Conservation (phyloP, 2,113 vertebrate species). For the Macrotus californicus region DNA sequence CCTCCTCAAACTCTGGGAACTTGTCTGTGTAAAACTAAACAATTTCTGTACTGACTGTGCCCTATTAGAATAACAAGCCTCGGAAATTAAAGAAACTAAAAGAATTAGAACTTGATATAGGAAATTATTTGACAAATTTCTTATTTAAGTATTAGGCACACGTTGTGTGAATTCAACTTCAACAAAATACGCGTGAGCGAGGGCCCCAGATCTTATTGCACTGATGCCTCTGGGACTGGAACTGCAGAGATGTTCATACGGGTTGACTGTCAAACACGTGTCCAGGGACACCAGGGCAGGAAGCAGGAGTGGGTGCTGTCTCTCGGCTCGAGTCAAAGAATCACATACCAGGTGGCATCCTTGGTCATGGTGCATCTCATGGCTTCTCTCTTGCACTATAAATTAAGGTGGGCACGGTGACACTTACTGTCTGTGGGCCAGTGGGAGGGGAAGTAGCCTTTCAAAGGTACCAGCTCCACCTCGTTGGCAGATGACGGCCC, state of each 20-base stretch:
- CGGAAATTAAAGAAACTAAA: background rate
- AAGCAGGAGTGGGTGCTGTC: background rate
- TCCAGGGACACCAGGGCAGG: background rate
- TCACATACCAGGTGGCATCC: background rate
- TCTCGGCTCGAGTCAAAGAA: background rate
- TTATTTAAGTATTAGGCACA: background rate
- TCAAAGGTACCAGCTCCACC: constrained; percentile 81
- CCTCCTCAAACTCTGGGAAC: constrained; percentile 1
- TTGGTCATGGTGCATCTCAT: background rate
- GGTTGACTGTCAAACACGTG: background rate
- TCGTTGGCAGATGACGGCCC: constrained; percentile 82
- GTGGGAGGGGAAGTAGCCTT: constrained; percentile 82
- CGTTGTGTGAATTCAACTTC: background rate
- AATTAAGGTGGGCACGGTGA: background rate
- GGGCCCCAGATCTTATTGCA: background rate
- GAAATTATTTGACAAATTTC: constrained; percentile 20
- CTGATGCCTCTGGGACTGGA: background rate
- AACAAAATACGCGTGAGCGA: background rate
- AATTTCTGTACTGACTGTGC: background rate
- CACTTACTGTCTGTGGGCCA: constrained; percentile 81
- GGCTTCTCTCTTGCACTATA: background rate
- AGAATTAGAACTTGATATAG: constrained; percentile 1
- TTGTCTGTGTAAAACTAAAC: background rate
- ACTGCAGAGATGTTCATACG: background rate
- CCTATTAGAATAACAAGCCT: background rate